A percentile compares a stretch with the other conserved stretches of the same genome.
phyloP scores from a whole-genome alignment of 1,140 invertebrate species.

The Stegodyphus dumicola region DNA sequence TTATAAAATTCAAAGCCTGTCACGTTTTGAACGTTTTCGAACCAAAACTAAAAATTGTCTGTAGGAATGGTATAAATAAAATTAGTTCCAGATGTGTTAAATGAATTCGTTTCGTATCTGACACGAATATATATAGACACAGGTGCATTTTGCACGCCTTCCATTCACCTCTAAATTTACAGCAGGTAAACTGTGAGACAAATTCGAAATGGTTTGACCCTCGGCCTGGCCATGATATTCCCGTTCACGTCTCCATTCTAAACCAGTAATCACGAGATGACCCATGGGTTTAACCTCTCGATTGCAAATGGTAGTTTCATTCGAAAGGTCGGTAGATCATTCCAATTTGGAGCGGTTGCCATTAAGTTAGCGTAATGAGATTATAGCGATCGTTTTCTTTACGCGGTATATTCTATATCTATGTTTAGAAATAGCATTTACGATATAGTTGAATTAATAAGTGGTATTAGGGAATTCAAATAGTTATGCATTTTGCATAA shows the following conservation, averaged over 20 bases:
- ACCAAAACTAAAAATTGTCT: too few species aligned
- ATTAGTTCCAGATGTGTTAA: background rate
- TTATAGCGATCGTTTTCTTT: background rate
- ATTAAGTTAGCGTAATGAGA: slow-evolving; percentile 24
- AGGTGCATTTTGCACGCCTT: too few species aligned
- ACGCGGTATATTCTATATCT: too few species aligned
- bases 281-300: background rate
- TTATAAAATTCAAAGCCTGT: too few species aligned
- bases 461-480: too few species aligned
- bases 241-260: slow-evolving; percentile 23
- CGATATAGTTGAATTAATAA: too few species aligned
- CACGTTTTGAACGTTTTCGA: too few species aligned
- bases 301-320: background rate
- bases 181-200: slow-evolving; percentile 1
- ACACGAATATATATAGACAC: background rate
- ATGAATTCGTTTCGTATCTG: background rate
- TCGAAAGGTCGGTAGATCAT: slow-evolving; percentile 16
- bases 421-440: too few species aligned
- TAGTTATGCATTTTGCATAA: too few species aligned
- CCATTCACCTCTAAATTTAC: too few species aligned
- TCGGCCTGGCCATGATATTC: background rate
- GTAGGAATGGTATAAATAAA: background rate
- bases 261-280: slow-evolving; percentile 30
- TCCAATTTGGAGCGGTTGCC: background rate
- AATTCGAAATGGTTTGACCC: slow-evolving; percentile 21